Base-by-base conservation (phyloP, 35 echinoderm and acorn worm species). In the Apostichopus parvimensis region DNA sequence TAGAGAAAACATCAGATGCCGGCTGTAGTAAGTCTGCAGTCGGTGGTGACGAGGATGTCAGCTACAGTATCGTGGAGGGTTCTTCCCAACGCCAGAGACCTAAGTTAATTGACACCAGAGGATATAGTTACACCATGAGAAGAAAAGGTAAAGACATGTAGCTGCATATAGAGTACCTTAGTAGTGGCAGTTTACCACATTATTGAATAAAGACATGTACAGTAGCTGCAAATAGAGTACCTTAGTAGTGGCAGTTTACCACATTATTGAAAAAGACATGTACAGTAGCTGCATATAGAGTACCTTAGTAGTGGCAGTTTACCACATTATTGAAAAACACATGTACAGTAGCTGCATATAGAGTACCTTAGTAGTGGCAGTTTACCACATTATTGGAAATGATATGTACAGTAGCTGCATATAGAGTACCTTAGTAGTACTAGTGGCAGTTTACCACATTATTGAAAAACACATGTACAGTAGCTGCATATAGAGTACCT, bases 51-150 rank as follows among this genome's bases (percentile, higher is more conserved):
- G 23, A 15, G 14, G 80, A 58, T 82, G 56, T 82, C 15, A 82
- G 22, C 21, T 82, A 82, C 80, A 82, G 80, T 24, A 34, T 82
- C 80, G 56, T 82, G 10, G 56, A 55, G 28, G 80, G 80, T 23
- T 82, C 80, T n/a, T 55, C 80, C 80, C 80, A 82, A 45, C 80
- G 80, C 9, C 80, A 82, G 56, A 82, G 56, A 58, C 52, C 45
- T 18, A 82, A 82, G 28, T 58, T 82, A 82, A 82, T 82, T 55
- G 80, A 82, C 80, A 55, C 10, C n/a, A 24, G 56, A 13, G 80
- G 80, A 14, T 82, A 82, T 24, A 55, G 52, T 82, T 82, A 82
- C 80, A 82, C 80, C 45, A 58, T 82, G 15, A 82, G 56, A 58
- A 82, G 80, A 82, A 82, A 58, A 82, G 56, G 79, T 82, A 82